Percentiles rank a stretch among this genome's conserved stretches.
These are phyloP conservation scores for Penaeus indicus DNA, from an alignment of 1,140 invertebrate species.

Conservation along the genomic window DNA sequence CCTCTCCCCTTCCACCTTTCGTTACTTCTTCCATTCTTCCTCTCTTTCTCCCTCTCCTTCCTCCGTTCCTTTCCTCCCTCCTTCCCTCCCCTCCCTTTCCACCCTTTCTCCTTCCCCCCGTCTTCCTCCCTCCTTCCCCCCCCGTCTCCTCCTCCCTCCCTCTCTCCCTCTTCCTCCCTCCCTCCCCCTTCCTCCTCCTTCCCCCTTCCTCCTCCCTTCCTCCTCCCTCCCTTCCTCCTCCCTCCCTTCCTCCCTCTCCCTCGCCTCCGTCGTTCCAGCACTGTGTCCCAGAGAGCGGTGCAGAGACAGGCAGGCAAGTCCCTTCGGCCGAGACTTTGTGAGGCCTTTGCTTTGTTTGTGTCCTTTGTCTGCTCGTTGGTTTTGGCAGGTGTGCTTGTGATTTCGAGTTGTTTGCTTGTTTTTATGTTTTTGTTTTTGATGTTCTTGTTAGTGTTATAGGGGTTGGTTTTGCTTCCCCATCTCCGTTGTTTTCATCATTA, in stretches of 20 bases:
- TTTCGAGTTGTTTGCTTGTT: no score
- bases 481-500: no score
- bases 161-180: not conserved
- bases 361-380: no score
- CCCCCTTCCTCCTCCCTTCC: not conserved
- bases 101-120: not conserved
- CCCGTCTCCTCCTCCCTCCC: not conserved
- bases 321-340: no score
- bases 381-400: no score
- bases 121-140: not conserved
- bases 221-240: not conserved
- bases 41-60: not conserved
- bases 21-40: not conserved
- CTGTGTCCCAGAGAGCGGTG: no score
- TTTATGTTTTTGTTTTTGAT: no score
- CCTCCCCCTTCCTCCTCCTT: not conserved
- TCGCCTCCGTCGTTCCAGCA: no score
- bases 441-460: no score
- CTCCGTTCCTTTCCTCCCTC: not conserved
- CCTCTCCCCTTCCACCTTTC: not conserved
- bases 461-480: no score
- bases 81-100: not conserved
- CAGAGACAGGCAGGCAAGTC: no score
- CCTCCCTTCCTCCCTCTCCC: not conserved
- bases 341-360: no score